Base-by-base conservation (phyloP, 2,888 invertebrate genomes). In the Drosophila fulvimacula region DNA sequence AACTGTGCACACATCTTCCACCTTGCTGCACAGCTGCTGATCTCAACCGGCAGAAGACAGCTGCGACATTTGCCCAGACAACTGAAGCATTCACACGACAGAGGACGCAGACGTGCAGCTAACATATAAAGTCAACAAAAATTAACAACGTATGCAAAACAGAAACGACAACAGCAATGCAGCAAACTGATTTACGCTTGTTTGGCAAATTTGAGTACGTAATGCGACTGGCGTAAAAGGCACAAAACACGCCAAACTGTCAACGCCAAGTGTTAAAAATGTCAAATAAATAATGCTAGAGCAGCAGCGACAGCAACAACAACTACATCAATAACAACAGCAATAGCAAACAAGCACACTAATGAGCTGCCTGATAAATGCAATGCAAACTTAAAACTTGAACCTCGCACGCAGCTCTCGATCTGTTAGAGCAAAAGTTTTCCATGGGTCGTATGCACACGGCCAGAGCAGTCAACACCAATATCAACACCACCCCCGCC, bases 251-350 rank as follows among this genome's bases (percentile, higher is more conserved):
- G 53, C 49, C 63, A 51, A 71, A 69, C 71, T 64, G 72, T 76
- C 76, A 72, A 52, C 51, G 83, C 36, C 73, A 84, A 84, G 82
- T 82, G 82, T 84, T 87, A 74, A 76, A 83, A 82, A 84, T 73
- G 80, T 69, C 80, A 85, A 76, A 78, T 75, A 88, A 88, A 85
- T 80, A 83, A 78, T 81, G 71, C 66, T 64, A 55, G 68, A 80
- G 63, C 64, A 71, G 32, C 69, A 70, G 17, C 32, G 58, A 21
- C 55, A 68, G 24, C 56, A 51, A 42, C 55, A 44, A 63, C 60
- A 69, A 42, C 61, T 30, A 30, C 27, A 30, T 30, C 27, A 56
- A 41, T 56, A 21, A 59, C 55, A 52, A 63, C 62, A 69, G 46
- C 63, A 56, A 48, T 59, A 58, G 66, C 81, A 77, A 77, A 69